Percentiles rank a stretch among this genome's conserved stretches.
phyloP scores from a whole-genome alignment of 2,797 vertebrate genomes.

The Otus scops region DNA sequence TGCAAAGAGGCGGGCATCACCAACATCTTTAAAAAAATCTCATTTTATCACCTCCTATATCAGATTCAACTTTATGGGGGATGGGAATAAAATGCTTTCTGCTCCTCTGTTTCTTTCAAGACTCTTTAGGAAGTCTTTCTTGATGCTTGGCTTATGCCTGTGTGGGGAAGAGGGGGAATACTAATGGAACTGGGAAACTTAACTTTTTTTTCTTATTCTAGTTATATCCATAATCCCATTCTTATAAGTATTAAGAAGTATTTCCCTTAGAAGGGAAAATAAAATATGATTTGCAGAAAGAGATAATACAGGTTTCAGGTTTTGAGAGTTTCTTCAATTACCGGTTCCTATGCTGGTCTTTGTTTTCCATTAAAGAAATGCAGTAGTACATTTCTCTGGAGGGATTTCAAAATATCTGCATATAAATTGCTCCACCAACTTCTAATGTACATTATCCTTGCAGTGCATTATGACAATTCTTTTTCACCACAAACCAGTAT shows the following conservation, averaged over 20 bases:
- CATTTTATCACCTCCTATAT: background rate
- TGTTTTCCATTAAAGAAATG: background rate
- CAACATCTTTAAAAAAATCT: background rate
- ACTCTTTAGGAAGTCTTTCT: background rate
- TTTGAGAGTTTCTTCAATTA: background rate
- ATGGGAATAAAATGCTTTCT: background rate
- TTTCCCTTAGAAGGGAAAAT: background rate
- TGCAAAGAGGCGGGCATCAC: background rate
- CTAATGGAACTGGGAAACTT: background rate
- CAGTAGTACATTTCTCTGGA: background rate
- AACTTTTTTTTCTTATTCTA: background rate
- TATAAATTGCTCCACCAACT: background rate
- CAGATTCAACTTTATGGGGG: background rate
- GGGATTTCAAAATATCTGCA: background rate
- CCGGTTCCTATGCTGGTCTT: background rate
- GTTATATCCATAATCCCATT: background rate
- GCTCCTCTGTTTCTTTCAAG: background rate
- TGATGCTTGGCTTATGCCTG: background rate
- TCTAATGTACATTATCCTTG: background rate
- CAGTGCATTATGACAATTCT: background rate
- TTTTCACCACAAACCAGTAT: background rate
- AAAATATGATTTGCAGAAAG: background rate
- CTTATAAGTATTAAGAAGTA: background rate
- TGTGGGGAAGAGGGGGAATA: background rate
- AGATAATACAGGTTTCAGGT: background rate